Evolutionary conservation across 1,140 invertebrate species (phyloP), one percentile per base, ranked within the genome.

Genomic region (Drosophila neocordata): DNA sequence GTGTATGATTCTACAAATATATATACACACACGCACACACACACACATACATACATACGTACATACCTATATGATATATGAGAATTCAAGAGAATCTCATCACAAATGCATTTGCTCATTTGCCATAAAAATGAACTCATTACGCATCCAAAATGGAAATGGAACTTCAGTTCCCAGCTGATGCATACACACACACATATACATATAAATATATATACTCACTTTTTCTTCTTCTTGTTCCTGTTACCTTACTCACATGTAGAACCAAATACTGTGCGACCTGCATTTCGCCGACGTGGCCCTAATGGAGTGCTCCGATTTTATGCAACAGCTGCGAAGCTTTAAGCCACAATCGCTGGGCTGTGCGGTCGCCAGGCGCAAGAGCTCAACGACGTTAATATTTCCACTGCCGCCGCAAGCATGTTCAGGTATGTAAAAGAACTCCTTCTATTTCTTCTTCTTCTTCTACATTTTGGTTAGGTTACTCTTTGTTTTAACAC

Each of bases 331-430:
- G 93, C 94, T 98, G 89, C 95, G 97, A 82, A 96, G 96, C 93
- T 98, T 98, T 93, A 98, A 98, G 93, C 96, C 97, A 72, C 97
- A 98, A 93, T 97, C 96, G 88, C 93, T 98, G 90, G 97, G 97
- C 91, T 98, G 97, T 93, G 97, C 97, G 77, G 97, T 98, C 79
- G 97, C 97, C 41, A 93, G 97, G 87, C 94, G 97, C 92, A 98
- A 98, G 92, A 97, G 96, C 77, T 98, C 97, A 76, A 98, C 97
- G 37, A 98, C 97, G 4, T 94, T 98, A 76, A 98, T 98, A 89
- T 98, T 98, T 92, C 97, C 97, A 20, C 92, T 98, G 80, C 97
- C 97, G 79, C 97, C 97, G 37, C 97, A 98, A 92, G 97, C 97
- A 72, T 98, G 97, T 93, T 97, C 96, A 94, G 97, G 97, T 97